Evolutionary conservation across 2,113 vertebrate genomes (phyloP).

Genomic region (Tetraodon nigroviridis): DNA sequence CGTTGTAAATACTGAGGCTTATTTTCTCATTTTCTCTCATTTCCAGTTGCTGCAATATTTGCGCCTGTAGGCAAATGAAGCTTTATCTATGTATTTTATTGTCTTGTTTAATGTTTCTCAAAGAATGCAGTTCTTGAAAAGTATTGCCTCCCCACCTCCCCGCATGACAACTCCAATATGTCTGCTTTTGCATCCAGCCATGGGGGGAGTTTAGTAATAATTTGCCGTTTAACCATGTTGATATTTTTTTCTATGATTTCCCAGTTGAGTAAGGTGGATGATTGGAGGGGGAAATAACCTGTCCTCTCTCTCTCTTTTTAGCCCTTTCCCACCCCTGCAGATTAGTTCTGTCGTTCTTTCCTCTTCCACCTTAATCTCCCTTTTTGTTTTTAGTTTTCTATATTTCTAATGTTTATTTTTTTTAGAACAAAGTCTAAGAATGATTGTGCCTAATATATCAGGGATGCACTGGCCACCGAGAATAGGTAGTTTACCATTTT

Average conservation of each 20-base stretch:
- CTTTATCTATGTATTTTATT: slow-evolving; percentile 56
- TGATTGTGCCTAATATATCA: slow-evolving; percentile 67
- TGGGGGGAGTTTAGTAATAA: slow-evolving; percentile 62
- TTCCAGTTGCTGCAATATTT: slow-evolving; percentile 23
- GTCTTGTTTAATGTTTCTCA: slow-evolving; percentile 66
- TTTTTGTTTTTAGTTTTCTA: slow-evolving; percentile 69
- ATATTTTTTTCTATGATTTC: slow-evolving; percentile 60
- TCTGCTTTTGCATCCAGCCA: slow-evolving; percentile 43
- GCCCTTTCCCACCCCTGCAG: slow-evolving; percentile 22
- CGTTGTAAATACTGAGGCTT: slow-evolving; percentile 32
- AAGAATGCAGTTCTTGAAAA: slow-evolving; percentile 50
- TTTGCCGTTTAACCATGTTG: slow-evolving; percentile 63
- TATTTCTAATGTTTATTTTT: slow-evolving; percentile 72
- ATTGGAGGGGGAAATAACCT: slow-evolving; percentile 31
- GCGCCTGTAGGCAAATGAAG: slow-evolving; percentile 35
- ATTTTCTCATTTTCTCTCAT: slow-evolving; percentile 40
- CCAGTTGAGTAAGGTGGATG: slow-evolving; percentile 60
- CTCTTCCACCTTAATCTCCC: slow-evolving; percentile 26
- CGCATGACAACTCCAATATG: slow-evolving; percentile 62
- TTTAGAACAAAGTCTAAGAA: slow-evolving; percentile 67
- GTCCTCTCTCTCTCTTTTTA: slow-evolving; percentile 15
- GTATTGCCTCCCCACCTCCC: slow-evolving; percentile 41
- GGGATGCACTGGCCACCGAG: slow-evolving; percentile 64
- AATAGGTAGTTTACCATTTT: slow-evolving; percentile 52
- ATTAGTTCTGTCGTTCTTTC: slow-evolving; percentile 13